These are phyloP conservation scores for Tetranychus truncatus DNA, from an alignment of 2,888 invertebrate genomes.

Conservation along the genomic window DNA sequence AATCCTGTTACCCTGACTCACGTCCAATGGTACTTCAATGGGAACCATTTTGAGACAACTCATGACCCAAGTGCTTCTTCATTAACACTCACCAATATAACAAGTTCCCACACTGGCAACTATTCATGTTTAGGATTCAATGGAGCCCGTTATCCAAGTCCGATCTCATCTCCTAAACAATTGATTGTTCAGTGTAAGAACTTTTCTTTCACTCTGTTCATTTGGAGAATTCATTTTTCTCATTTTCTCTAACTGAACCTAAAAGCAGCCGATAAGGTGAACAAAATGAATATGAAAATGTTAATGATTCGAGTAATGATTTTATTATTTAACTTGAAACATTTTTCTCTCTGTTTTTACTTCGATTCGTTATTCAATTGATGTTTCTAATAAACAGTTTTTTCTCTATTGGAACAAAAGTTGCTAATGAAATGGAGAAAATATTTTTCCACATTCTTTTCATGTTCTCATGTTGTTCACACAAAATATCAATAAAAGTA, in stretches of 20 bases:
- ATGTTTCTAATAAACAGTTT: constrained; percentile 8
- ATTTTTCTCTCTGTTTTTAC: neutral
- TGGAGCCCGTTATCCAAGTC: constrained; percentile 62
- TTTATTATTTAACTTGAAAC: constrained; percentile 30
- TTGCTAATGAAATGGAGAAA: neutral
- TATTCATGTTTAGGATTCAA: constrained; percentile 81
- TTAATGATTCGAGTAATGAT: too few species aligned
- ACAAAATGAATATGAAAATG: too few species aligned
- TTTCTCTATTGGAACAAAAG: constrained; percentile 9
- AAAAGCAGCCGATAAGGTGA: too few species aligned
- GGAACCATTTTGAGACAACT: constrained; percentile 35
- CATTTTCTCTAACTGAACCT: too few species aligned
- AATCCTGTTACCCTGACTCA: constrained; percentile 51
- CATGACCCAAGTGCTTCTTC: neutral
- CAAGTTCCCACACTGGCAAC: constrained; percentile 46
- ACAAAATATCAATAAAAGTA: too few species aligned
- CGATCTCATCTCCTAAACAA: constrained; percentile 53
- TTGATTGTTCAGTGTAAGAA: constrained; percentile 56
- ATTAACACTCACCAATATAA: constrained; percentile 18
- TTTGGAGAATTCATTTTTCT: too few species aligned
- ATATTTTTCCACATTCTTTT: too few species aligned
- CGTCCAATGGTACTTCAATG: constrained; percentile 71
- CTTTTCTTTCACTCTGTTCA: too few species aligned
- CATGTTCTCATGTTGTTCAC: too few species aligned
- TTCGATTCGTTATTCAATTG: neutral